These are phyloP conservation scores for Apaloderma vittatum DNA, from an alignment of 2,113 vertebrate species.

Conservation along the genomic window DNA sequence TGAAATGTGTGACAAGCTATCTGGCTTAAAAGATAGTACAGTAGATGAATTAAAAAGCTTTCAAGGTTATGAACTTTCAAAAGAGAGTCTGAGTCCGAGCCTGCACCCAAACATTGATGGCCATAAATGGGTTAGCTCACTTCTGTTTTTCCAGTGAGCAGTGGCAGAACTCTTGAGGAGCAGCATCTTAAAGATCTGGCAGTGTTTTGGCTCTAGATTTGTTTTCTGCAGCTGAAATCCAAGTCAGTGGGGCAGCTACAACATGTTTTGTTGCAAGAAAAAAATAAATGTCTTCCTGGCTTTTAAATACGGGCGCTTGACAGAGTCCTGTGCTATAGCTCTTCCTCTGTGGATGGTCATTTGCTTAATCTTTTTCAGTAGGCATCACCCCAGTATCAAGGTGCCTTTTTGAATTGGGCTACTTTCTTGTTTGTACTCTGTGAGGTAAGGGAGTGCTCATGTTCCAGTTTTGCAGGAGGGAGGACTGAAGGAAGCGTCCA, in stretches of 20 bases:
- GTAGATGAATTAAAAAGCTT: conserved; percentile 22
- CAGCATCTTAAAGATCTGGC: not conserved
- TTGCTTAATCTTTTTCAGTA: not conserved
- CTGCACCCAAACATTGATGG: not conserved
- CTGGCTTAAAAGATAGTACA: not conserved
- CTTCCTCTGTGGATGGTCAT: not conserved
- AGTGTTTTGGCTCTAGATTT: not conserved
- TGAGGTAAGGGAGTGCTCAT: not conserved
- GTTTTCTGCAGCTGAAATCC: not conserved
- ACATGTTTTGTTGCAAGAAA: not conserved
- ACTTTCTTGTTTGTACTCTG: not conserved
- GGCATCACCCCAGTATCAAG: not conserved
- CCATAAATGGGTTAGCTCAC: not conserved
- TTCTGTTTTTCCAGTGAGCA: not conserved
- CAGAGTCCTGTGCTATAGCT: not conserved
- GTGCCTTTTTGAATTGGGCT: not conserved
- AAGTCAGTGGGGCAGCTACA: not conserved
- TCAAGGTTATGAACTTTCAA: not conserved
- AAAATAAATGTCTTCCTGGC: not conserved
- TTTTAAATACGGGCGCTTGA: not conserved
- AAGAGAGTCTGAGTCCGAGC: not conserved
- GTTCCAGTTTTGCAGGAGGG: not conserved
- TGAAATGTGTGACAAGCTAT: not conserved
- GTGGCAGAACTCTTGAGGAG: not conserved
- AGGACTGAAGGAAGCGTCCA: not conserved